These are phyloP conservation scores for Epizoanthus ramosus DNA, from an alignment of 92 coral and sea anemone species.

Conservation along the genomic window DNA sequence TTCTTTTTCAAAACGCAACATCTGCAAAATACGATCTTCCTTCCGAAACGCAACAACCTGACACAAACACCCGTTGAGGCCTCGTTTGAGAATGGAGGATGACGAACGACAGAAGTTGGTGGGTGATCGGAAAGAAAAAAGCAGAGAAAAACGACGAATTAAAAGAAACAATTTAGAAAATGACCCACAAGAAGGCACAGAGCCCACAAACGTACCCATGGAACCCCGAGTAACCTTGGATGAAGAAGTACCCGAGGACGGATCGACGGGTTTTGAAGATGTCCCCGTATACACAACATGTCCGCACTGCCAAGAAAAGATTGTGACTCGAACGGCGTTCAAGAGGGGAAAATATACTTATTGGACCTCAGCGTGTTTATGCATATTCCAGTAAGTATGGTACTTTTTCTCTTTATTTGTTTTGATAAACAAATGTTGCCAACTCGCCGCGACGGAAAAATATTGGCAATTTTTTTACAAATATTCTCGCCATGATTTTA, in stretches of 20 bases:
- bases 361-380: conserved; percentile 92
- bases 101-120: conserved; percentile 17
- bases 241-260: conserved; percentile 67
- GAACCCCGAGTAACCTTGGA: not conserved
- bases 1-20: not conserved
- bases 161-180: not conserved
- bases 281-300: conserved; percentile 94
- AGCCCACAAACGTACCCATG: not conserved
- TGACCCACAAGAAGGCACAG: not conserved
- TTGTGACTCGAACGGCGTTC: conserved; percentile 82
- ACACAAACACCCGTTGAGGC: not conserved
- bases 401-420: not conserved
- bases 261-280: conserved; percentile 83
- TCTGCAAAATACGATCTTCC: not conserved
- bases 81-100: not conserved
- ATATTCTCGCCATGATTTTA: too few species aligned
- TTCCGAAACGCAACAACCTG: not conserved
- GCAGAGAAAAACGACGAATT: not conserved
- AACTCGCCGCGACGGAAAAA: too few species aligned
- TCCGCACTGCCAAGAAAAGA: conserved; percentile 89
- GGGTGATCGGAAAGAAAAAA: not conserved
- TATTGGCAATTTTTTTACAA: not conserved
- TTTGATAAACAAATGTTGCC: not conserved
- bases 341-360: conserved; percentile 94
- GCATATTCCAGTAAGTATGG: conserved; percentile 92